A percentile compares a stretch with the other conserved stretches of the same genome.
Evolutionary conservation across 2,888 invertebrate species (phyloP).

Genomic region (Thymelicus acteon): DNA sequence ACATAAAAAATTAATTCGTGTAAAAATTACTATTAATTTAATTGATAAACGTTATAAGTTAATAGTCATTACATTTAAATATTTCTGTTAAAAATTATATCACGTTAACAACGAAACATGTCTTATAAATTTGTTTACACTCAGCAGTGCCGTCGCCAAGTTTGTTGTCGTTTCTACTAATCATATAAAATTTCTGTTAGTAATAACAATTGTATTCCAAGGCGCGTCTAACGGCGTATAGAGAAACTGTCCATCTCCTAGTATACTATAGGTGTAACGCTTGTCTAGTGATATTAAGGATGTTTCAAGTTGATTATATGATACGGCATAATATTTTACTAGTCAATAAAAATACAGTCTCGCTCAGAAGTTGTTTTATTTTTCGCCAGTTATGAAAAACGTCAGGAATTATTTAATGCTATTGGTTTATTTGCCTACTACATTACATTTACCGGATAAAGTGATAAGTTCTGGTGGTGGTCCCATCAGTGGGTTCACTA

Average conservation of each 20-base stretch:
- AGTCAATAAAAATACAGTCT: conserved; percentile 80
- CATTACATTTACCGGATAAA: too few species aligned
- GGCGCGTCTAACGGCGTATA: conserved; percentile 43
- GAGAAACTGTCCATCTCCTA: conserved; percentile 71
- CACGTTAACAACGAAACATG: background rate
- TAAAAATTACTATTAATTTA: too few species aligned
- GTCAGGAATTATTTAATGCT: too few species aligned
- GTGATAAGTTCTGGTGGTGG: too few species aligned
- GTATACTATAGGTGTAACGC: conserved; percentile 70
- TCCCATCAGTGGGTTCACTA: too few species aligned
- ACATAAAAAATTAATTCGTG: too few species aligned
- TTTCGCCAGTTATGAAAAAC: background rate
- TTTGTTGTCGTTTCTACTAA: background rate
- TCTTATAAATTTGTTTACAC: background rate
- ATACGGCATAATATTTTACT: conserved; percentile 81
- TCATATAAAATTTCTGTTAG: background rate
- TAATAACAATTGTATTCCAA: conserved; percentile 12
- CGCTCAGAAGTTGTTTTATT: conserved; percentile 56
- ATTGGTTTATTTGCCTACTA: too few species aligned
- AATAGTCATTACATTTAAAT: too few species aligned
- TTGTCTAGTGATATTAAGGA: conserved; percentile 47
- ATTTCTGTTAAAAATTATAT: background rate
- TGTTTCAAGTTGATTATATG: conserved; percentile 58
- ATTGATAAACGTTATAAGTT: too few species aligned
- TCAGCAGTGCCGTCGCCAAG: background rate